Conservation (phyloP, 1,140 invertebrate genomes). For the Maconellicoccus hirsutus region DNA sequence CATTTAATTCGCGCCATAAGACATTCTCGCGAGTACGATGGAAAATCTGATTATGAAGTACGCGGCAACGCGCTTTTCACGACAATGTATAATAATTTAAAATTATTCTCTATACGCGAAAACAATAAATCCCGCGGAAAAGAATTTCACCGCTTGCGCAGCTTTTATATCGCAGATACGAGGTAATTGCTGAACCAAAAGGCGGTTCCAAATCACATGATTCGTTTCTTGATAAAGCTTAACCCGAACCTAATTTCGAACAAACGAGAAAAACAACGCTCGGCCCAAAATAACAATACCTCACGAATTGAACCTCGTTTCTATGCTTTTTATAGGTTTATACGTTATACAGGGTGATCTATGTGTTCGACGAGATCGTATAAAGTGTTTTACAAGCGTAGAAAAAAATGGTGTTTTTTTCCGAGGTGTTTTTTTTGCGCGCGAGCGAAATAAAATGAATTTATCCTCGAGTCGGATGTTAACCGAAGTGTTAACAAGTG, state of each 20-base stretch:
- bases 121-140: background rate
- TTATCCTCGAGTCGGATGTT: too few relatives aligned
- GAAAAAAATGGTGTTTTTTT: background rate
- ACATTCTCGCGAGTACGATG: too few relatives aligned
- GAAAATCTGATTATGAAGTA: too few relatives aligned
- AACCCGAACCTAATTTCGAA: slow-evolving; percentile 1
- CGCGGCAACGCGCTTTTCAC: too few relatives aligned
- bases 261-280: background rate
- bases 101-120: background rate
- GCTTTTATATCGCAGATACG: background rate
- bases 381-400: background rate
- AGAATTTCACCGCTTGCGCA: background rate
- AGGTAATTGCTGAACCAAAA: slow-evolving; percentile 4
- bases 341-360: background rate
- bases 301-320: background rate
- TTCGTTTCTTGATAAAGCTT: background rate
- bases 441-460: too few relatives aligned
- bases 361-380: background rate
- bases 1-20: too few relatives aligned
- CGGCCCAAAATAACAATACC: background rate
- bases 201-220: slow-evolving; percentile 2
- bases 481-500: too few relatives aligned
- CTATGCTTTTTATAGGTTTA: slow-evolving; percentile 4
- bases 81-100: too few relatives aligned
- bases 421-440: background rate